phyloP scores from a whole-genome alignment of 2,113 vertebrate species.

The Bos javanicus region DNA sequence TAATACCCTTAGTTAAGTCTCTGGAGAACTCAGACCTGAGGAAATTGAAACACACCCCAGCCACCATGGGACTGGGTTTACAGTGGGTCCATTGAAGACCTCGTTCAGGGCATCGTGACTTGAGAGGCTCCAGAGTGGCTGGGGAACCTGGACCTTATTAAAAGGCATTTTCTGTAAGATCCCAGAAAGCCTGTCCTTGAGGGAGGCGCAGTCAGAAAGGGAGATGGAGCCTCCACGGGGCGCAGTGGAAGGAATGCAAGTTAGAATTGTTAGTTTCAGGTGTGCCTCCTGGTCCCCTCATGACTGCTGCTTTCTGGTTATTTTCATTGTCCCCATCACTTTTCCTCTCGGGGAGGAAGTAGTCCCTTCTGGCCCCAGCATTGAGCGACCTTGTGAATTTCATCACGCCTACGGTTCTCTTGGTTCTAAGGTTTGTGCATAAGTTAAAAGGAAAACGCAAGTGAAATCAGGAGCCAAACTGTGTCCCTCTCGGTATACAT shows the following conservation, averaged over 20 bases:
- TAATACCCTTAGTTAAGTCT: neutral
- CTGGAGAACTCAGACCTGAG: constrained; percentile 19
- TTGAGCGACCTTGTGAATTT: neutral
- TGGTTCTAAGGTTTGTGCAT: neutral
- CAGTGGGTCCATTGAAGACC: neutral
- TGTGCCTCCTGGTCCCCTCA: neutral
- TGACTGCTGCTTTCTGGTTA: neutral
- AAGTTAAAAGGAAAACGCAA: neutral
- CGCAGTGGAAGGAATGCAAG: neutral
- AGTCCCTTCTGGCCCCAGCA: rapidly evolving
- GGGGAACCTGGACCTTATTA: neutral
- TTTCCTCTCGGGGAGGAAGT: neutral
- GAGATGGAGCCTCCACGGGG: neutral
- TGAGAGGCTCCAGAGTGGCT: neutral
- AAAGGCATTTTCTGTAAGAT: constrained; percentile 10
- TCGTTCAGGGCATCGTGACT: neutral
- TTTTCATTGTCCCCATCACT: neutral
- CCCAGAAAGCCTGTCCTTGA: neutral
- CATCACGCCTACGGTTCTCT: neutral
- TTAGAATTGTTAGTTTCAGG: neutral
- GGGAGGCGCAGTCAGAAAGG: neutral
- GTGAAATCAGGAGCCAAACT: neutral
- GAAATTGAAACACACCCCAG: constrained; percentile 8
- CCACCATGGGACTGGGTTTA: neutral
- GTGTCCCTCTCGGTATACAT: rapidly evolving